These are phyloP conservation scores for Lycocorax pyrrhopterus DNA, from an alignment of 2,113 vertebrate species.

Conservation along the genomic window DNA sequence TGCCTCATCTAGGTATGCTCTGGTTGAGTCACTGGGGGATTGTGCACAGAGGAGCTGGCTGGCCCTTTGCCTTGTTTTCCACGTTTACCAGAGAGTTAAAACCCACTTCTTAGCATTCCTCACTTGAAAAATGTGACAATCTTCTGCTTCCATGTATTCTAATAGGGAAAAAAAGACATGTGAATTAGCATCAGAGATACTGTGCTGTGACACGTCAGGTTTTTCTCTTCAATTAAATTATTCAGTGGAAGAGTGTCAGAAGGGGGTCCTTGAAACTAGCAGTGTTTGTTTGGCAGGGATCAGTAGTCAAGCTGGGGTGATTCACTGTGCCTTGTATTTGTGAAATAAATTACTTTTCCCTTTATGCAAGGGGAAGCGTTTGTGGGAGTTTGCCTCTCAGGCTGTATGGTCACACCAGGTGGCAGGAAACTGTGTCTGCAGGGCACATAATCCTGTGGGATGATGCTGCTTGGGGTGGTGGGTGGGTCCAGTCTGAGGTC, in stretches of 20 bases:
- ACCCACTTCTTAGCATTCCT: not conserved
- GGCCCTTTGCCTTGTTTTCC: not conserved
- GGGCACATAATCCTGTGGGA: fast-evolving
- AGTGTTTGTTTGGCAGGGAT: not conserved
- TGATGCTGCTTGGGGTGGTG: not conserved
- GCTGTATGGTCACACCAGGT: not conserved
- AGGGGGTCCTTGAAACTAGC: not conserved
- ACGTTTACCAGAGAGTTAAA: not conserved
- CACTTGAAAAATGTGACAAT: not conserved
- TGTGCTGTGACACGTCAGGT: not conserved
- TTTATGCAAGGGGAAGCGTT: not conserved
- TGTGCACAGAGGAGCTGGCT: not conserved
- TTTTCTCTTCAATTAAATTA: not conserved
- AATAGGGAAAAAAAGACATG: not conserved
- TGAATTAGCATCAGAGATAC: not conserved
- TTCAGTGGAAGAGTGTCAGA: not conserved
- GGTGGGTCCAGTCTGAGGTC: not conserved
- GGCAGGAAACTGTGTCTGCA: not conserved
- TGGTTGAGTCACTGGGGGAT: not conserved
- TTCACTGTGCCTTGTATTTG: not conserved
- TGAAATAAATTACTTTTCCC: not conserved
- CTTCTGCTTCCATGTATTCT: not conserved
- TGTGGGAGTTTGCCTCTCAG: not conserved
- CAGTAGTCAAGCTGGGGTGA: not conserved
- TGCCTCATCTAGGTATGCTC: not conserved